Percentiles rank a stretch among this genome's conserved stretches.
These are phyloP conservation scores for Hydractinia symbiolongicarpus DNA, from an alignment of 30 jellyfish, hydroid and myxozoan genomes.

Conservation along the genomic window DNA sequence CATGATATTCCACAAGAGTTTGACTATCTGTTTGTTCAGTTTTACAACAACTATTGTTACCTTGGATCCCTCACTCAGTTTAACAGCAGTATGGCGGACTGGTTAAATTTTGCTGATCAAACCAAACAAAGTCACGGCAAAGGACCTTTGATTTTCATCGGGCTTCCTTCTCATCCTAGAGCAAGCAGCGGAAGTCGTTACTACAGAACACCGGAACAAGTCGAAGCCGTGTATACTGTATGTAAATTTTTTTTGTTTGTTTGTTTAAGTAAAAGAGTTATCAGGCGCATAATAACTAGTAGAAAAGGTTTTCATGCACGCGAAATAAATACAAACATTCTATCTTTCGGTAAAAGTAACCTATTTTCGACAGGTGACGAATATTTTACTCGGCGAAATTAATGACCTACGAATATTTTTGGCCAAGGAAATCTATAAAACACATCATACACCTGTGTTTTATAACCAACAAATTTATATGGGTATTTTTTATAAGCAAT, in stretches of 20 bases:
- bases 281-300: background rate
- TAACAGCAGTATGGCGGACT: background rate
- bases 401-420: too few relatives aligned
- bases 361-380: too few relatives aligned
- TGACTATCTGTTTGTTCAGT: constrained; percentile 43
- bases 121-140: constrained; percentile 21
- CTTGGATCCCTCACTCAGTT: background rate
- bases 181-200: constrained; percentile 11
- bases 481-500: too few relatives aligned
- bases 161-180: constrained; percentile 34
- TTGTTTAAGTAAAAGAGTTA: background rate
- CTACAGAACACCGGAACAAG: constrained; percentile 17
- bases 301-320: background rate
- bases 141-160: constrained; percentile 40
- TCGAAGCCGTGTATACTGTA: constrained; percentile 12
- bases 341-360: too few relatives aligned
- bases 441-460: too few relatives aligned
- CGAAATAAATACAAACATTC: too few relatives aligned
- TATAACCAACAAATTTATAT: too few relatives aligned
- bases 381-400: too few relatives aligned
- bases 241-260: background rate
- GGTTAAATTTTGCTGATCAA: constrained; percentile 31
- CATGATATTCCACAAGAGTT: constrained; percentile 25
- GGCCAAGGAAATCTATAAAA: too few relatives aligned
- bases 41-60: constrained; percentile 39